phyloP scores from a whole-genome alignment of 2,888 invertebrate species.

The Autographa gamma region DNA sequence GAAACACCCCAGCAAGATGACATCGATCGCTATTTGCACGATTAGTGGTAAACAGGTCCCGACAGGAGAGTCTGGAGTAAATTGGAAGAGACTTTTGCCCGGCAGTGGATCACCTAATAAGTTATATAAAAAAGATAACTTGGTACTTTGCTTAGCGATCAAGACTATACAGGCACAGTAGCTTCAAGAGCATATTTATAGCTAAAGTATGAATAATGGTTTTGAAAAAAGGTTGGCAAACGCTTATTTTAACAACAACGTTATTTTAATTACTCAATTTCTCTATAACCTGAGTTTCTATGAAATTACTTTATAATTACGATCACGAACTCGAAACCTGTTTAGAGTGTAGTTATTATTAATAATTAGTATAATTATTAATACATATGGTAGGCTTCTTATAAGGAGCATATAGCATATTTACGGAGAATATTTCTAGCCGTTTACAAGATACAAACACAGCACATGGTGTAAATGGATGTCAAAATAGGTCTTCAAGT shows the following conservation, averaged over 20 bases:
- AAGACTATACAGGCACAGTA: too few species aligned
- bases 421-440: neutral
- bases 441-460: neutral
- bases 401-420: neutral
- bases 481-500: too few species aligned
- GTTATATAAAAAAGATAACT: too few species aligned
- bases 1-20: too few species aligned
- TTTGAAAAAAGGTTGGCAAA: neutral
- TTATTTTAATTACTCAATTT: neutral
- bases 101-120: too few species aligned
- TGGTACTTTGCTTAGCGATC: too few species aligned
- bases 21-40: too few species aligned
- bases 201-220: too few species aligned
- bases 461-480: neutral
- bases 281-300: neutral
- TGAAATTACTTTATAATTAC: neutral
- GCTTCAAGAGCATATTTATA: too few species aligned
- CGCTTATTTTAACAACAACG: neutral
- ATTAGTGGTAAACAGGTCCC: too few species aligned
- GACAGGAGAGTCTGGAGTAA: too few species aligned
- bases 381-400: neutral
- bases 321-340: slow-evolving; percentile 3
- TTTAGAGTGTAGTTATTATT: neutral
- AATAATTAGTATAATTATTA: neutral
- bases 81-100: too few species aligned